phyloP scores from a whole-genome alignment of 2,888 invertebrate genomes.

The Bugula neritina region DNA sequence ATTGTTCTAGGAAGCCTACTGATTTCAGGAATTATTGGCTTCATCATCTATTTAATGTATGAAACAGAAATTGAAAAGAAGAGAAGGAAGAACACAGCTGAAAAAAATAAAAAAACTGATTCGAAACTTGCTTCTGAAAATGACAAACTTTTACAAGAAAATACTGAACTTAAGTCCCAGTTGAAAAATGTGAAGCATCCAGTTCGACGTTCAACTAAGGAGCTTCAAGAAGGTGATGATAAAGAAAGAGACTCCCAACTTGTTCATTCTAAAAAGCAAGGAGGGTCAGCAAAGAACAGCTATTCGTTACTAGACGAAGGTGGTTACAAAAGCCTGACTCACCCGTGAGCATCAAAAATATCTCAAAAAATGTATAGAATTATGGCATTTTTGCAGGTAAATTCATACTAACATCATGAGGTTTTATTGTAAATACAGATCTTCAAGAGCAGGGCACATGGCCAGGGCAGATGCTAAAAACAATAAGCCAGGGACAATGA shows the following conservation, averaged over 20 bases:
- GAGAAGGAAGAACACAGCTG: background rate
- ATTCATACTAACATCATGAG: no score
- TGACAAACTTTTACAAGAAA: constrained; percentile 3
- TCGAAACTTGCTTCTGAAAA: background rate
- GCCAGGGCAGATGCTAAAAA: no score
- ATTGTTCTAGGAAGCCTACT: background rate
- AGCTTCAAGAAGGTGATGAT: background rate
- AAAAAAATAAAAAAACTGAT: background rate
- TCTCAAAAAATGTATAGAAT: no score
- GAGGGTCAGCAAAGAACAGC: background rate
- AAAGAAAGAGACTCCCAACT: background rate
- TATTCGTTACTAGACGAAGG: no score
- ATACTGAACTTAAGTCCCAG: background rate
- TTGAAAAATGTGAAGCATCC: background rate
- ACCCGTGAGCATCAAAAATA: no score
- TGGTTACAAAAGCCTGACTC: no score
- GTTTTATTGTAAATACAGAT: no score
- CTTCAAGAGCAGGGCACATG: no score
- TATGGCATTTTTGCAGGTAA: no score
- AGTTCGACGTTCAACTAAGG: background rate
- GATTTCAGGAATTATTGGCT: background rate
- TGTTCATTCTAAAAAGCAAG: background rate
- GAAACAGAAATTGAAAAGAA: constrained; percentile 2
- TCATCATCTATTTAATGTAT: background rate
- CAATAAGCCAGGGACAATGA: no score